These are phyloP conservation scores for Cygnus olor DNA, from an alignment of 2,797 vertebrate genomes.

Conservation along the genomic window DNA sequence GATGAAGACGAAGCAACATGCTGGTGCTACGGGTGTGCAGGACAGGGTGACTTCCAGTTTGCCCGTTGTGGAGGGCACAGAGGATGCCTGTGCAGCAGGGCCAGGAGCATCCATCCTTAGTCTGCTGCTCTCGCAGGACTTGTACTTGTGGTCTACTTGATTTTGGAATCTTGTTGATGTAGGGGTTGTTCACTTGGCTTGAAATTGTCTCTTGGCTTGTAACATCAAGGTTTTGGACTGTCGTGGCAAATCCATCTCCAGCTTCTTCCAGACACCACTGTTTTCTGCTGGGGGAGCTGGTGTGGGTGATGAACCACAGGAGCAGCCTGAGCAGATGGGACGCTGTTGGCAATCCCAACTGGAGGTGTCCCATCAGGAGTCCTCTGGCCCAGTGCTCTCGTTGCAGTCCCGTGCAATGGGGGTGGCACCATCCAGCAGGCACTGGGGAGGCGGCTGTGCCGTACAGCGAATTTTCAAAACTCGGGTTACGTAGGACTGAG, in stretches of 20 bases:
- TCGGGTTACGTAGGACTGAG: not conserved
- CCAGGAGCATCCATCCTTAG: not conserved
- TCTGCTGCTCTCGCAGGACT: not conserved
- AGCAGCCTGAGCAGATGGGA: not conserved
- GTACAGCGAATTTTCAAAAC: not conserved
- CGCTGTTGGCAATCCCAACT: not conserved
- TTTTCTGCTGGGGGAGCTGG: not conserved
- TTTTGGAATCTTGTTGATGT: not conserved
- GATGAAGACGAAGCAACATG: accelerated
- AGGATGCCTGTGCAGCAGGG: not conserved
- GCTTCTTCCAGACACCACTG: not conserved
- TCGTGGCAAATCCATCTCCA: not conserved
- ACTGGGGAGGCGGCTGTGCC: not conserved
- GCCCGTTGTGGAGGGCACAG: accelerated
- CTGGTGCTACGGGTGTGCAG: not conserved
- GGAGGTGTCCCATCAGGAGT: not conserved
- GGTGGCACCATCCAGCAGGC: not conserved
- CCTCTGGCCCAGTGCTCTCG: accelerated
- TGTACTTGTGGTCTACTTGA: not conserved
- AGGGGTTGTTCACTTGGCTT: not conserved
- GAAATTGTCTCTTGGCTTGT: not conserved
- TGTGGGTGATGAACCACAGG: not conserved
- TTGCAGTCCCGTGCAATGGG: too few relatives aligned
- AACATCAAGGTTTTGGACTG: accelerated
- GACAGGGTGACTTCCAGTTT: not conserved